Conservation (phyloP, 2,797 vertebrate genomes). For the Selene dorsalis region DNA sequence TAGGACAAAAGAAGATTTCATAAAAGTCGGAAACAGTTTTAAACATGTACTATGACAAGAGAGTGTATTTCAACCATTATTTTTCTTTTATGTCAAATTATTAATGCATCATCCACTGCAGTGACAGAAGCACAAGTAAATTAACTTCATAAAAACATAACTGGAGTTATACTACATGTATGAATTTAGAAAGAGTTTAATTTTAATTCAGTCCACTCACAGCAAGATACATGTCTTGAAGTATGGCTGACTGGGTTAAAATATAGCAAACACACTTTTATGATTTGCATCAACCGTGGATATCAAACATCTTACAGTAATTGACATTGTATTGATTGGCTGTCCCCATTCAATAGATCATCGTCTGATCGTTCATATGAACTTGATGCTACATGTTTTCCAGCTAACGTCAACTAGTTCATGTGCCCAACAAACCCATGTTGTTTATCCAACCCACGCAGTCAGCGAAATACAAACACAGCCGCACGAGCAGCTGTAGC, state of each 20-base stretch:
- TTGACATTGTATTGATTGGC: neutral
- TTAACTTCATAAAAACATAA: neutral
- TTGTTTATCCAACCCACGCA: neutral
- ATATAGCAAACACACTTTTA: neutral
- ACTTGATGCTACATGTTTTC: neutral
- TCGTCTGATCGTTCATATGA: neutral
- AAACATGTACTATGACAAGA: neutral
- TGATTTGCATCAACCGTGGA: neutral
- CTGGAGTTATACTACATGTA: neutral
- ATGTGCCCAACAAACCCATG: neutral
- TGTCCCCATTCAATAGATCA: no score
- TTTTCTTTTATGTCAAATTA: neutral
- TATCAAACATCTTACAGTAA: neutral
- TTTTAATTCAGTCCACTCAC: neutral
- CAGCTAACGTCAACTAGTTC: neutral
- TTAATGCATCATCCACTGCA: neutral
- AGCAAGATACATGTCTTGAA: neutral
- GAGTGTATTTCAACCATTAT: neutral
- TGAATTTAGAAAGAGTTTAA: neutral
- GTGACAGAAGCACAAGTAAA: neutral
- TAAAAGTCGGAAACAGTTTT: no score
- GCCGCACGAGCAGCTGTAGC: neutral
- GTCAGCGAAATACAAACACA: neutral
- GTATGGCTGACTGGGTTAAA: no score
- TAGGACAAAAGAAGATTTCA: conserved; percentile 10